These are phyloP conservation scores for Psammodynastes pulverulentus DNA, from an alignment of 2,113 vertebrate species.

Conservation along the genomic window DNA sequence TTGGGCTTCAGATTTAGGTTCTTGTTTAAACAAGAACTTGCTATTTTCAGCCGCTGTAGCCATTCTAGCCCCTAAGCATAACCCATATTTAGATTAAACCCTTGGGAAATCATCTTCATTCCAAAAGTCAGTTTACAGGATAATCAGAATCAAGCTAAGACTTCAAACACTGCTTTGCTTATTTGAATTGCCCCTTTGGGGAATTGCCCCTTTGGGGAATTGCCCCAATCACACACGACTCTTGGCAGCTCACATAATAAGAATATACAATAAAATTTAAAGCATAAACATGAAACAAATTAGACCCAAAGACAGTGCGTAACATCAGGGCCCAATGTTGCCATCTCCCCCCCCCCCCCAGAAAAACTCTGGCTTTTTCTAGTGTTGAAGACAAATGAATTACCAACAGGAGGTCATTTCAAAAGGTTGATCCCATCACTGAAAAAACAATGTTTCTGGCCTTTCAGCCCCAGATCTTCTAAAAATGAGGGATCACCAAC, in stretches of 20 bases:
- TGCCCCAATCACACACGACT: neutral
- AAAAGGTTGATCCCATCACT: neutral
- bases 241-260: neutral
- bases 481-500: neutral
- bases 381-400: neutral
- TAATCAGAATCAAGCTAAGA: neutral
- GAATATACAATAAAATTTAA: neutral
- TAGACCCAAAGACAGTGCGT: neutral
- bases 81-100: neutral
- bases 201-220: too few species aligned
- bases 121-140: neutral
- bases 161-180: neutral
- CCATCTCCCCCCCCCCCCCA: neutral
- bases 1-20: neutral
- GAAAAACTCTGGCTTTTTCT: neutral
- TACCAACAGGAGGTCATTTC: neutral
- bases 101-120: neutral
- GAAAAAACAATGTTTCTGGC: neutral
- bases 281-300: neutral
- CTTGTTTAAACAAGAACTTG: neutral
- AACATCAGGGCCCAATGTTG: neutral
- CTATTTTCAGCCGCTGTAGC: too few species aligned
- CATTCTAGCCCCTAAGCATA: neutral
- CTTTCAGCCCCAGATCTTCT: neutral
- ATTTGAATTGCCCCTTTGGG: neutral